These are phyloP conservation scores for Portunus trituberculatus DNA, from an alignment of 1,140 invertebrate genomes.

Conservation along the genomic window DNA sequence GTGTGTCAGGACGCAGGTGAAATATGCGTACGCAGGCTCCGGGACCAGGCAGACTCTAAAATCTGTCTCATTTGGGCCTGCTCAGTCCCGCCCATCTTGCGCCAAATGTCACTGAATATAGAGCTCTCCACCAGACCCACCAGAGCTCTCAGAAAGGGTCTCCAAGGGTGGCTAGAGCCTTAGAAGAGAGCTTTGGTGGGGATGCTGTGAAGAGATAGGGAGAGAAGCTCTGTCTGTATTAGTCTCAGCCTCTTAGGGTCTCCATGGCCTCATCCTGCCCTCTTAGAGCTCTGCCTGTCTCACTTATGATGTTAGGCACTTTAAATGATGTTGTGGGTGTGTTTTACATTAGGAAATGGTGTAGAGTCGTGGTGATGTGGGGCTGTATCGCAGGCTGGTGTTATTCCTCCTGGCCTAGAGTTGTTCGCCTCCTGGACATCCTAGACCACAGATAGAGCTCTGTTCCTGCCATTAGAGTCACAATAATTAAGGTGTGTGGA, in stretches of 20 bases:
- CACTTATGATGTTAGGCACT: no score
- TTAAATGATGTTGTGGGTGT: no score
- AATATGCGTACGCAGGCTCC: conserved; percentile 73
- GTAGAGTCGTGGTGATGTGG: no score
- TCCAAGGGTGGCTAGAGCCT: background rate
- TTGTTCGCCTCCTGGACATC: no score
- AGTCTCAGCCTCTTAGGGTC: background rate
- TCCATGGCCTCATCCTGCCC: background rate
- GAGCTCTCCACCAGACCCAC: background rate
- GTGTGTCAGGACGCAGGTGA: conserved; percentile 69
- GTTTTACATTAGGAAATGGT: no score
- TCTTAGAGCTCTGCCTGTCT: background rate
- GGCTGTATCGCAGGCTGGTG: no score
- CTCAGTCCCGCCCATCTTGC: conserved; percentile 76
- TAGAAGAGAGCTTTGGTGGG: background rate
- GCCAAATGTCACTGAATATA: conserved; percentile 71
- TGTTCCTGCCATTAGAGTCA: no score
- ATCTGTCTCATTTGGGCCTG: conserved; percentile 75
- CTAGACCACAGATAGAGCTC: no score
- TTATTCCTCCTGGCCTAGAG: no score
- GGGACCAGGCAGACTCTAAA: conserved; percentile 52
- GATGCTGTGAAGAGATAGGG: background rate
- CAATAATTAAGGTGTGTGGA: no score
- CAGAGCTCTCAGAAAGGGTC: background rate
- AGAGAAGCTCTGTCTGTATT: background rate